Conservation (phyloP, 1,140 invertebrate species). For the Octopus bimaculoides region DNA sequence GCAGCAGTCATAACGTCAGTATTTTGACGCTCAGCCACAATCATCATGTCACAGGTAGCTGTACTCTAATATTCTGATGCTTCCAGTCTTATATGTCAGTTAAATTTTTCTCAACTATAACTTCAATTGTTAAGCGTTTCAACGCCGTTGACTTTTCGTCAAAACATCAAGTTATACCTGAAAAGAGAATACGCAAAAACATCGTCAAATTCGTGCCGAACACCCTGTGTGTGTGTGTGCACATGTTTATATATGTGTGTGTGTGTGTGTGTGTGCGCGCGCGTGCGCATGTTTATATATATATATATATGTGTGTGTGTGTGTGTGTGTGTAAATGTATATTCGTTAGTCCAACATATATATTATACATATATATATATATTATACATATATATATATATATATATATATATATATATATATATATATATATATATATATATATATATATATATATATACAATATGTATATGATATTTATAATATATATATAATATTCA, state of each 20-base stretch:
- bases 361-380: not conserved
- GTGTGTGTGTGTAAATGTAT: not conserved
- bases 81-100: too few species aligned
- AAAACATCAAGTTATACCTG: not conserved
- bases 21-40: too few species aligned
- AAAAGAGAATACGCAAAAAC: not conserved
- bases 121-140: too few species aligned
- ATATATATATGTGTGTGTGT: not conserved
- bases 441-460: not conserved
- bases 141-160: not conserved
- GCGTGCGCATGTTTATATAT: not conserved
- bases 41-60: too few species aligned
- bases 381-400: not conserved
- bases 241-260: not conserved
- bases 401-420: not conserved
- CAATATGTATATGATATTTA: not conserved
- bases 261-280: not conserved
- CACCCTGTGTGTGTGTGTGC: not conserved
- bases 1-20: too few species aligned
- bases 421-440: slow-evolving; percentile 3
- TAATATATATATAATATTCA: too few species aligned
- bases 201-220: not conserved
- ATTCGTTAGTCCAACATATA: not conserved
- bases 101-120: too few species aligned
- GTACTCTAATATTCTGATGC: too few species aligned